Evolutionary conservation across 2,888 invertebrate genomes (phyloP).

Genomic region (Morinoia aosen): DNA sequence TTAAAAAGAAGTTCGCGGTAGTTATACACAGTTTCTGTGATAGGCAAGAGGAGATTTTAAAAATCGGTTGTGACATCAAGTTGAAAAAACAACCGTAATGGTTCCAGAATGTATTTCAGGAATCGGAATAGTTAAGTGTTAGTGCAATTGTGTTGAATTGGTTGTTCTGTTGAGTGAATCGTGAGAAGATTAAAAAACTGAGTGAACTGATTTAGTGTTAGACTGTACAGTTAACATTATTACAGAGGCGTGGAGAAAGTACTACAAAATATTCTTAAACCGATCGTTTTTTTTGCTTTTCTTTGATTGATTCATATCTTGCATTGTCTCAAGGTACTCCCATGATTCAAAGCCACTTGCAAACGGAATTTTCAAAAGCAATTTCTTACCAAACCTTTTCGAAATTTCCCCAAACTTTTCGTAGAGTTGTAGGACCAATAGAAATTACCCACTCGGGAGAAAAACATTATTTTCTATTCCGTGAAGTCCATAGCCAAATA

Average conservation of each 20-base stretch:
- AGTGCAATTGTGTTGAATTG: slow-evolving; percentile 52
- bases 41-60: slow-evolving; percentile 7
- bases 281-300: not conserved
- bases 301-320: not conserved
- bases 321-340: not conserved
- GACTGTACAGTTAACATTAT: slow-evolving; percentile 27
- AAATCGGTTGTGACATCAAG: not conserved
- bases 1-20: not conserved
- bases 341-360: not conserved
- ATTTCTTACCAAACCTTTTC: not conserved
- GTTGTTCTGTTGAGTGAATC: slow-evolving; percentile 30
- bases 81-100: slow-evolving; percentile 1
- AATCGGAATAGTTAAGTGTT: slow-evolving; percentile 25
- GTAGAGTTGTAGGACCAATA: not conserved
- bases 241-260: not conserved
- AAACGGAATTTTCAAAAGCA: not conserved
- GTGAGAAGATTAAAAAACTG: not conserved
- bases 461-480: not conserved
- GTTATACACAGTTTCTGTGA: slow-evolving; percentile 40
- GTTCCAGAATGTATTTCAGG: not conserved
- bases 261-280: not conserved
- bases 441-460: not conserved
- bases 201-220: slow-evolving; percentile 20
- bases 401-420: not conserved
- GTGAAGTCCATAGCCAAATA: not conserved